Percentiles rank a stretch among this genome's conserved stretches.
Conservation (phyloP, 2,888 invertebrate species). For the Eupsilia transversa region DNA sequence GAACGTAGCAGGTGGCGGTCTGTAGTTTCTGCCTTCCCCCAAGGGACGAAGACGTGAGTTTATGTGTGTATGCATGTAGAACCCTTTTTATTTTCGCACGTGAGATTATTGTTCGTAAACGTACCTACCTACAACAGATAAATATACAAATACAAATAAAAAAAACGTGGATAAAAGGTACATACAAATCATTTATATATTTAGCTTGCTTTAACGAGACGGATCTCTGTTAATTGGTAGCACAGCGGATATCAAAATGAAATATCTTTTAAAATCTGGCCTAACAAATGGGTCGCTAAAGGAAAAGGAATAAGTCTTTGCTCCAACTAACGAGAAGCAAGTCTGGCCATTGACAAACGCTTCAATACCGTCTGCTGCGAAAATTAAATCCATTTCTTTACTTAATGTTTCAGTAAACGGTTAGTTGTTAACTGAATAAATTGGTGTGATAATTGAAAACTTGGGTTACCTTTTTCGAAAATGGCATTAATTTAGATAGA, state of each 20-base stretch:
- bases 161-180: not conserved
- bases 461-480: no score
- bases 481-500: no score
- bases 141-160: no score
- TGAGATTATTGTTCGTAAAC: no score
- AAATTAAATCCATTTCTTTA: constrained; percentile 28
- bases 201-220: constrained; percentile 6
- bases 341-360: constrained; percentile 36
- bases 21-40: no score
- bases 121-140: no score
- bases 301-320: constrained; percentile 39
- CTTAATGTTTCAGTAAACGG: constrained; percentile 12
- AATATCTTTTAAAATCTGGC: constrained; percentile 37
- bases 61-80: no score
- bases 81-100: no score
- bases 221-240: constrained; percentile 32
- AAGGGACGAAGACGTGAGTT: no score
- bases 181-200: not conserved
- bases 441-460: not conserved
- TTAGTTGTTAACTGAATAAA: not conserved
- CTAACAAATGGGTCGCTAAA: constrained; percentile 21
- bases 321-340: constrained; percentile 44
- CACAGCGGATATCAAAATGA: constrained; percentile 26
- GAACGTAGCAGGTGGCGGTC: no score
- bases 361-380: constrained; percentile 26